Conservation (phyloP, 2,797 vertebrate genomes). For the Hydrocynus forskahlii region DNA sequence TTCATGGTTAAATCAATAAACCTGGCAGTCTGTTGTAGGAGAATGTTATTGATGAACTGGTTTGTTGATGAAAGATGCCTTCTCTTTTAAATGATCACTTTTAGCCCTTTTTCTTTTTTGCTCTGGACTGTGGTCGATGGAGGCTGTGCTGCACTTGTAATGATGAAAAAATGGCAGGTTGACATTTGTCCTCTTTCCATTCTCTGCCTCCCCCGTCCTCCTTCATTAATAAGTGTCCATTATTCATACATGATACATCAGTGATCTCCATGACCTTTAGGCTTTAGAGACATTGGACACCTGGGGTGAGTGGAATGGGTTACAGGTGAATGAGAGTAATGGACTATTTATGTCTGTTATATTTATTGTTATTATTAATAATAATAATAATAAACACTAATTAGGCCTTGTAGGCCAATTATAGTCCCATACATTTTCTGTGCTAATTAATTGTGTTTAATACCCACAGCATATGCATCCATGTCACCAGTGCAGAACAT, state of each 20-base stretch:
- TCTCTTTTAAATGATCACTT: constrained; percentile 53
- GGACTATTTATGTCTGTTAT: background rate
- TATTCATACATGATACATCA: background rate
- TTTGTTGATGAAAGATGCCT: constrained; percentile 44
- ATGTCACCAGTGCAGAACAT: background rate
- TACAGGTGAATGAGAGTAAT: constrained; percentile 25
- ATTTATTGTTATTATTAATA: constrained; percentile 21
- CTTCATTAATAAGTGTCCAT: constrained; percentile 12
- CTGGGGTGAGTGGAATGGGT: background rate
- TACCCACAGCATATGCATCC: background rate
- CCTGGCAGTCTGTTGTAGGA: constrained; percentile 6
- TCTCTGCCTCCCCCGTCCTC: background rate
- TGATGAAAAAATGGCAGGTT: constrained; percentile 59
- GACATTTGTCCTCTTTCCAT: constrained; percentile 41
- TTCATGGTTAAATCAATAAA: constrained; percentile 38
- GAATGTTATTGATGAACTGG: constrained; percentile 43
- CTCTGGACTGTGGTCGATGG: constrained; percentile 40
- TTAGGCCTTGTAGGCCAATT: constrained; percentile 10
- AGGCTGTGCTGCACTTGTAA: constrained; percentile 35
- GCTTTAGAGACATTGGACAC: background rate
- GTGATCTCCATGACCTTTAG: constrained; percentile 24
- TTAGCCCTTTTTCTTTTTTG: constrained; percentile 18
- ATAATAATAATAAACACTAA: constrained; percentile 5
- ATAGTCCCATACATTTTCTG: background rate
- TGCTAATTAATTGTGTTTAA: constrained; percentile 3